phyloP scores from a whole-genome alignment of 2,888 invertebrate genomes.

The Drosophila siamana region DNA sequence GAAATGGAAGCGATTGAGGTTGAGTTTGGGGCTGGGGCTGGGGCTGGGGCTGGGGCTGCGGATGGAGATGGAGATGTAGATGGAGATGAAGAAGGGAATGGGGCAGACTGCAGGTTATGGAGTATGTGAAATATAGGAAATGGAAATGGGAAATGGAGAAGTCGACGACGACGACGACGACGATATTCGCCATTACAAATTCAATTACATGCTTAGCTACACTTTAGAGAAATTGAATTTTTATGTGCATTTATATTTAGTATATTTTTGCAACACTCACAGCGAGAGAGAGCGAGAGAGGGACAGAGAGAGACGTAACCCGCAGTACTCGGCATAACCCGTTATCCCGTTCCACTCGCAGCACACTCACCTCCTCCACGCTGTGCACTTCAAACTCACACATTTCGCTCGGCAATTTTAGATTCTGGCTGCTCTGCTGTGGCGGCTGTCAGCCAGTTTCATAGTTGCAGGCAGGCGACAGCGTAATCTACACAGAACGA shows the following conservation, averaged over 20 bases:
- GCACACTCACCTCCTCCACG: constrained; percentile 27
- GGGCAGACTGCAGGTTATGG: not conserved
- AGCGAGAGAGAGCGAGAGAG: not conserved
- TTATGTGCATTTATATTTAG: constrained; percentile 77
- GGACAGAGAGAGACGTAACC: constrained; percentile 16
- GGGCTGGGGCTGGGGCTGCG: too few species aligned
- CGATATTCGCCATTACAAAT: constrained; percentile 83
- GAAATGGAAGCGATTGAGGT: constrained; percentile 18
- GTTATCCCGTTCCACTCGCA: not conserved
- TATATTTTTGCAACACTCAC: constrained; percentile 68
- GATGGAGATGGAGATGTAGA: too few species aligned
- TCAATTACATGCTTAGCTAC: constrained; percentile 84
- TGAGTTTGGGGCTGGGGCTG: not conserved
- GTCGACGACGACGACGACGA: constrained; percentile 51
- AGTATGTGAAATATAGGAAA: constrained; percentile 9
- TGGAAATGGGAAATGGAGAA: constrained; percentile 18
- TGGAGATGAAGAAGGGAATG: too few species aligned
- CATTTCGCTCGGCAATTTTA: constrained; percentile 55
- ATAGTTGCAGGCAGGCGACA: constrained; percentile 61
- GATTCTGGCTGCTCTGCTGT: constrained; percentile 32
- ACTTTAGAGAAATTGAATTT: constrained; percentile 82
- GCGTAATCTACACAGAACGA: constrained; percentile 45
- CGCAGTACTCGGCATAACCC: constrained; percentile 14
- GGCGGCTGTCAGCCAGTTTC: constrained; percentile 63
- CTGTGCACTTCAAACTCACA: constrained; percentile 47